Percentiles rank a stretch among this genome's conserved stretches.
These are phyloP conservation scores for Uropsilus gracilis DNA, from an alignment of 2,113 vertebrate genomes.

Conservation along the genomic window DNA sequence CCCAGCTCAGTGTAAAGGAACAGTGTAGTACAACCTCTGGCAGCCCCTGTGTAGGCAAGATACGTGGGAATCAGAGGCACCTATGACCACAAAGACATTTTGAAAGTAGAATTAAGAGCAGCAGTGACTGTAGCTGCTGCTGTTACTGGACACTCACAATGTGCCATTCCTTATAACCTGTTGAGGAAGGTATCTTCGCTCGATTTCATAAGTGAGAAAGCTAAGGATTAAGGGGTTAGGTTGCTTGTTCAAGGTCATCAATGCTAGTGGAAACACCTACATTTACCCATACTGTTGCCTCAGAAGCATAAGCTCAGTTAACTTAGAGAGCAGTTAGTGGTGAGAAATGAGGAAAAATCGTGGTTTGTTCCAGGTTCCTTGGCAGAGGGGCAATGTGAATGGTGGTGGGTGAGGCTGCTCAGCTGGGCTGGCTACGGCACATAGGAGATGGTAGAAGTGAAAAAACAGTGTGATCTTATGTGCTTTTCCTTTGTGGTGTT, in stretches of 20 bases:
- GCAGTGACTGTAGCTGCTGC: background rate
- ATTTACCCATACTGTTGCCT: background rate
- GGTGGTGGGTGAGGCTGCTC: fast-evolving
- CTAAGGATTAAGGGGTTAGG: background rate
- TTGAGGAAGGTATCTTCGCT: background rate
- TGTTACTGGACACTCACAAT: background rate
- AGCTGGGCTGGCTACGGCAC: background rate
- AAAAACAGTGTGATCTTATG: background rate
- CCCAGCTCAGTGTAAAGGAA: background rate
- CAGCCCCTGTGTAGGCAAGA: background rate
- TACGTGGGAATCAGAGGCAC: background rate
- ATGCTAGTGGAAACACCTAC: background rate
- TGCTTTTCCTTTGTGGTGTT: background rate
- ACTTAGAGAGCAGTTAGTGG: background rate
- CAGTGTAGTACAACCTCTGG: background rate
- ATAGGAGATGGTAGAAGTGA: background rate
- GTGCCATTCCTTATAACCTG: background rate
- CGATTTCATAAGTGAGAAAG: background rate
- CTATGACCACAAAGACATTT: background rate
- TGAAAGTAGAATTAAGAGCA: background rate
- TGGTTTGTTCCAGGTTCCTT: background rate
- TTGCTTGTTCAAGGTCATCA: background rate
- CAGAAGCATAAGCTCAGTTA: background rate
- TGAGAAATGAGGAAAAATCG: background rate
- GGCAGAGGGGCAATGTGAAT: background rate